phyloP scores from a whole-genome alignment of 2,113 vertebrate genomes.

The Amazona vittata region DNA sequence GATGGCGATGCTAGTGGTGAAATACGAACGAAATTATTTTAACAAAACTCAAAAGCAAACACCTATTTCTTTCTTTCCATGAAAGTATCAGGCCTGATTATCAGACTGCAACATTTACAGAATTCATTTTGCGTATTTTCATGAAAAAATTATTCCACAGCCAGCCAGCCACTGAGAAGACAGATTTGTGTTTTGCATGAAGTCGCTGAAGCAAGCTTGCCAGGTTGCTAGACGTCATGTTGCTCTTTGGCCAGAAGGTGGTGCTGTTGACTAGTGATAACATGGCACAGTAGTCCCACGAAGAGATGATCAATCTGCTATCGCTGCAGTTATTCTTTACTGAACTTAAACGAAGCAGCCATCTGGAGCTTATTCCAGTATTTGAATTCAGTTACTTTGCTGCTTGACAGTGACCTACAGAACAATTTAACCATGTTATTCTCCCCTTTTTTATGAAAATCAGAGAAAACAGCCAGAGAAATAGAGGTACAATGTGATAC shows the following conservation, averaged over 20 bases:
- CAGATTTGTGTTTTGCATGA: not conserved
- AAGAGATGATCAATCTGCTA: constrained; percentile 21
- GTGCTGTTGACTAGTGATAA: constrained; percentile 67
- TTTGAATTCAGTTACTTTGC: constrained; percentile 61
- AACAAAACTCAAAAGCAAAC: not conserved
- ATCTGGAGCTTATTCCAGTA: constrained; percentile 58
- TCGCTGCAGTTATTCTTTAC: constrained; percentile 20
- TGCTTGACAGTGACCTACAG: constrained; percentile 49
- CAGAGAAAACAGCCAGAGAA: constrained; percentile 9
- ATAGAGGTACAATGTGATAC: not conserved
- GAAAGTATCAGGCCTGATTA: not conserved
- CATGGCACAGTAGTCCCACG: not conserved
- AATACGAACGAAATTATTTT: not conserved
- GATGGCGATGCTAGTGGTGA: not conserved
- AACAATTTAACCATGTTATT: not conserved
- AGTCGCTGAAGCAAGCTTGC: not conserved
- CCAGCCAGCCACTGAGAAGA: not conserved
- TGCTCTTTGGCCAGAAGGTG: constrained; percentile 65
- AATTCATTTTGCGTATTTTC: not conserved
- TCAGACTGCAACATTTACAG: not conserved
- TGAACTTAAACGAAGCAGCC: constrained; percentile 47
- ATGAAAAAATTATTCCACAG: not conserved
- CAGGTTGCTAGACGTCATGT: not conserved
- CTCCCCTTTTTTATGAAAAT: constrained; percentile 47
- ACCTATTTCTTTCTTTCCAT: not conserved